A percentile compares a stretch with the other conserved stretches of the same genome.
Conservation (phyloP, 2,797 vertebrate species). For the Argya squamiceps region DNA sequence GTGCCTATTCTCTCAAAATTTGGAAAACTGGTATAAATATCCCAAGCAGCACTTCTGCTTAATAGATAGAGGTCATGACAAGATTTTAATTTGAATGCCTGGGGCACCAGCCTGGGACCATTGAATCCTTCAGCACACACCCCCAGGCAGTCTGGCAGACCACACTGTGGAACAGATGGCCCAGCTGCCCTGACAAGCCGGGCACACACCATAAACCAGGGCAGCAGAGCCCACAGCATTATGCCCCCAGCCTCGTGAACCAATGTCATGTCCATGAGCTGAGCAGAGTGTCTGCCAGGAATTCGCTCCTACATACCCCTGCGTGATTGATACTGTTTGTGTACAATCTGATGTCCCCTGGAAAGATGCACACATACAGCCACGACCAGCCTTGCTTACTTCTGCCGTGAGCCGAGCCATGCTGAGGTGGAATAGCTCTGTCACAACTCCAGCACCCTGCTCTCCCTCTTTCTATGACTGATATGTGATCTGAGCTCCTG, state of each 20-base stretch:
- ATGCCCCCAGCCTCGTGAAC: not conserved
- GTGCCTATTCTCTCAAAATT: not conserved
- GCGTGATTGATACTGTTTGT: not conserved
- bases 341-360: not conserved
- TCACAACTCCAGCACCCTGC: not conserved
- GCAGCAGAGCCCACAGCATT: not conserved
- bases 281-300: not conserved
- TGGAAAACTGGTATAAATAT: not conserved
- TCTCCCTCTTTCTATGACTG: not conserved
- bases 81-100: not conserved
- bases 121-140: not conserved
- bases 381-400: accelerated
- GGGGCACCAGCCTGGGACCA: not conserved
- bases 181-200: not conserved
- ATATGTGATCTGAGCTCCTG: not conserved
- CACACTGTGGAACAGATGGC: not conserved
- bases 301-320: not conserved
- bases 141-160: not conserved
- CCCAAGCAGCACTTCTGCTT: not conserved
- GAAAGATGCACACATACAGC: not conserved
- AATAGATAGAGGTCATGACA: not conserved
- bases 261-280: not conserved
- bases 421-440: not conserved
- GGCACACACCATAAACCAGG: not conserved
- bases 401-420: not conserved